These are phyloP conservation scores for Machimus atricapillus DNA, from an alignment of 2,888 invertebrate genomes.

Conservation along the genomic window DNA sequence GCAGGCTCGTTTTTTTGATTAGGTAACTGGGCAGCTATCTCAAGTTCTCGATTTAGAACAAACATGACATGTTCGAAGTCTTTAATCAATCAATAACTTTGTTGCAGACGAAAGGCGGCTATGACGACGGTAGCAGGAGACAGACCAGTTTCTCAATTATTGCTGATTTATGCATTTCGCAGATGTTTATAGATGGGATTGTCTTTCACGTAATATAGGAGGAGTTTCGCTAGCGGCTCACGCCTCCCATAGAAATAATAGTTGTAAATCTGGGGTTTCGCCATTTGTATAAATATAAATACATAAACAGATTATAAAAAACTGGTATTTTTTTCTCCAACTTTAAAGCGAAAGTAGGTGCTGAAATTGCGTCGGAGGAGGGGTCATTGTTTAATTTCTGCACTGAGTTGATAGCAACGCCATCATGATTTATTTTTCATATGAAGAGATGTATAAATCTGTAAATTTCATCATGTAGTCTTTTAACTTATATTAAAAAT, in stretches of 20 bases:
- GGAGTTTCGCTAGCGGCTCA: background rate
- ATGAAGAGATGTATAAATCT: too few relatives aligned
- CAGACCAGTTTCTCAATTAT: background rate
- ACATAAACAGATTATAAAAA: background rate
- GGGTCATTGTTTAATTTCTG: background rate
- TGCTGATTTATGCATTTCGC: background rate
- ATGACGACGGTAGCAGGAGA: background rate
- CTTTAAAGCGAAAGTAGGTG: background rate
- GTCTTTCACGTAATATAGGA: background rate
- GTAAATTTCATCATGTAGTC: too few relatives aligned
- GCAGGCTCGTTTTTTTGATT: background rate
- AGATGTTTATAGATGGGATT: background rate
- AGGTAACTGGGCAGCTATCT: background rate
- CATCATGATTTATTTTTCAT: too few relatives aligned
- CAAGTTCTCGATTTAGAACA: background rate
- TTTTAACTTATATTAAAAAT: too few relatives aligned
- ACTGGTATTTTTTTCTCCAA: background rate
- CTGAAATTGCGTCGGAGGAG: background rate
- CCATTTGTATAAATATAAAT: background rate
- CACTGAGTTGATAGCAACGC: background rate
- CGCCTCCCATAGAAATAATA: background rate
- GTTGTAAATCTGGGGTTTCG: background rate
- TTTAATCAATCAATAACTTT: background rate
- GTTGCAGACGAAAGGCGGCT: background rate
- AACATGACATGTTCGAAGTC: background rate